Evolutionary conservation across 2,113 vertebrate genomes (phyloP).

Genomic region (Alethe diademata): DNA sequence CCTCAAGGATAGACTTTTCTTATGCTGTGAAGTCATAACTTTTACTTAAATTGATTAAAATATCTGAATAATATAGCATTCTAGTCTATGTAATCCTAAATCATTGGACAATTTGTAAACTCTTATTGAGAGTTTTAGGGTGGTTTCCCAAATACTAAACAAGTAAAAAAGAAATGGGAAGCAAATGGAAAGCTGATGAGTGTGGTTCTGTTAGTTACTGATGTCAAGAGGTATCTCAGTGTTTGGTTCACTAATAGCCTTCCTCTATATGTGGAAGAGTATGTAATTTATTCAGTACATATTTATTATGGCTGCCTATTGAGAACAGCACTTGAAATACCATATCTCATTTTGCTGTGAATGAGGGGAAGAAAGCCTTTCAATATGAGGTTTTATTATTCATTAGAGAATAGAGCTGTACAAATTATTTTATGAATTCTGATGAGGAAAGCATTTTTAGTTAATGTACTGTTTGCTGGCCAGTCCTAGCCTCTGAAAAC

Average conservation of each 20-base stretch:
- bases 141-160: not conserved
- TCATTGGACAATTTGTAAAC: not conserved
- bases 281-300: not conserved
- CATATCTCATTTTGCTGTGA: not conserved
- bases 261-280: not conserved
- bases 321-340: not conserved
- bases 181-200: not conserved
- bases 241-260: not conserved
- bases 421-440: not conserved
- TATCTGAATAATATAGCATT: not conserved
- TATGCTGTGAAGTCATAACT: not conserved
- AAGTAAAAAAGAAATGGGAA: not conserved
- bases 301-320: not conserved
- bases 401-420: not conserved
- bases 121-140: not conserved
- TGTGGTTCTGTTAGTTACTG: not conserved
- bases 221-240: not conserved
- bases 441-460: not conserved
- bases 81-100: not conserved
- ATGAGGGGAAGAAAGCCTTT: not conserved
- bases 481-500: not conserved
- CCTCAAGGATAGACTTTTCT: not conserved
- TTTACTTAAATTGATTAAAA: not conserved
- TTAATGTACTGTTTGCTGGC: not conserved
- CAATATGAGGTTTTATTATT: not conserved